A percentile compares a stretch with the other conserved stretches of the same genome.
Evolutionary conservation across 2,888 invertebrate species (phyloP).

Genomic region (Ommatoiulus sabulosus): DNA sequence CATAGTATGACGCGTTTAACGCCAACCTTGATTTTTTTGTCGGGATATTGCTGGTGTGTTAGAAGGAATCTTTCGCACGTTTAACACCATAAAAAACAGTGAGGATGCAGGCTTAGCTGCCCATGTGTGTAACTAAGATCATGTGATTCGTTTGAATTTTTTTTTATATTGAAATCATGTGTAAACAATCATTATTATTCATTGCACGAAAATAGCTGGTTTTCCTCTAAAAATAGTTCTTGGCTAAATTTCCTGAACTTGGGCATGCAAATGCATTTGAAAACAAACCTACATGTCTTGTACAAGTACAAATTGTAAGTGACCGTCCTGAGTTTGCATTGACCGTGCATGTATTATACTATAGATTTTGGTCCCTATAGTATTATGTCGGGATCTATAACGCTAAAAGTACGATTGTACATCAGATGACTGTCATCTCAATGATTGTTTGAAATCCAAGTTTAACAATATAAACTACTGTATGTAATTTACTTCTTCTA

Average conservation of each 20-base stretch:
- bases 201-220: background rate
- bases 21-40: constrained; percentile 29
- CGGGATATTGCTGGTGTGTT: background rate
- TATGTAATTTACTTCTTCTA: no score
- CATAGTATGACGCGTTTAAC: constrained; percentile 1
- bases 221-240: background rate
- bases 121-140: background rate
- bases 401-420: no score
- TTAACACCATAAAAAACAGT: background rate
- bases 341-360: background rate
- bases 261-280: background rate
- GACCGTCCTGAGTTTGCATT: background rate
- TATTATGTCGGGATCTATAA: no score
- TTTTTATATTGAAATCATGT: constrained; percentile 35
- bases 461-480: background rate
- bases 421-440: no score
- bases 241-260: background rate
- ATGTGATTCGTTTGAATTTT: background rate
- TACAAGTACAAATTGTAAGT: no score
- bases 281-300: no score
- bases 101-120: background rate
- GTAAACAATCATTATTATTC: background rate
- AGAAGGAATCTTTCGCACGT: background rate
- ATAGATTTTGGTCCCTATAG: background rate
- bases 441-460: no score